These are phyloP conservation scores for Junco hyemalis DNA, from an alignment of 2,113 vertebrate genomes.

Conservation along the genomic window DNA sequence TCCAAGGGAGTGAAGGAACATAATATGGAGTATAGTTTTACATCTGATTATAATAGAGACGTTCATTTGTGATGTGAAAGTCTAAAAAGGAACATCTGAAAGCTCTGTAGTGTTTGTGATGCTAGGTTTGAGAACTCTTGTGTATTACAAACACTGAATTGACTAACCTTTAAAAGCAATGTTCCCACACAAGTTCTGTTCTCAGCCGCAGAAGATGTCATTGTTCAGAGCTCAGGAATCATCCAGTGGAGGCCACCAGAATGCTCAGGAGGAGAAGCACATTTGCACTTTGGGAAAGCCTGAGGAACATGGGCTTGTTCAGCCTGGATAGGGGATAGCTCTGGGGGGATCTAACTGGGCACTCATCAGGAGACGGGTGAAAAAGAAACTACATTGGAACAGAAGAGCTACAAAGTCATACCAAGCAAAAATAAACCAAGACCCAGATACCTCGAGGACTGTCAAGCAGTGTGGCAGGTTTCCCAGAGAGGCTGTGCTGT, in stretches of 20 bases:
- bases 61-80: background rate
- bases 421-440: background rate
- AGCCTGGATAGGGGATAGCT: background rate
- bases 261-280: background rate
- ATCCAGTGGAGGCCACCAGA: background rate
- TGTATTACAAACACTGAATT: background rate
- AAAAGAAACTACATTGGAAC: background rate
- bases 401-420: background rate
- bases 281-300: background rate
- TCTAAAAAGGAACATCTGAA: background rate
- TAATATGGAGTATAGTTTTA: background rate
- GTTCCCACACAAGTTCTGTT: background rate
- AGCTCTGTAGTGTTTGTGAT: background rate
- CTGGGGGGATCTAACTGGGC: background rate
- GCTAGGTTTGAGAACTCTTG: background rate
- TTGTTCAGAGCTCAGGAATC: background rate
- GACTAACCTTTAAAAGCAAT: background rate
- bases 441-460: no score
- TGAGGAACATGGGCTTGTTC: background rate
- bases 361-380: background rate
- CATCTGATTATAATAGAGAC: background rate
- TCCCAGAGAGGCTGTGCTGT: background rate
- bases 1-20: background rate
- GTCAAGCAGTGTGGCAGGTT: background rate
- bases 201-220: background rate